These are phyloP conservation scores for Sycophila texana DNA, from an alignment of 2,888 invertebrate species.

Conservation along the genomic window DNA sequence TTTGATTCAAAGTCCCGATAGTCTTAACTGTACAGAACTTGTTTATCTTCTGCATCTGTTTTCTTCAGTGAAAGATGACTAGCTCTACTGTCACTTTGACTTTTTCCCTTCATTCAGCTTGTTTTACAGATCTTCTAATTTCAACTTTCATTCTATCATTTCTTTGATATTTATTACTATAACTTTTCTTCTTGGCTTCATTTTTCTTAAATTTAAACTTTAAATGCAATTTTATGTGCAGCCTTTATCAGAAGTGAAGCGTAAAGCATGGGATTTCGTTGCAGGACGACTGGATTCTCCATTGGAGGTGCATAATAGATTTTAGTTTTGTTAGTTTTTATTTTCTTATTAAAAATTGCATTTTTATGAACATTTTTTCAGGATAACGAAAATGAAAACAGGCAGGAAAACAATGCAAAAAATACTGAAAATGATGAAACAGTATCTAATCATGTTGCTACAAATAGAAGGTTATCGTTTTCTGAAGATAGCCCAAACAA, in stretches of 20 bases:
- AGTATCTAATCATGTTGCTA: slow-evolving; percentile 51
- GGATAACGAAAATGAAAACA: slow-evolving; percentile 8
- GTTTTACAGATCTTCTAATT: too few relatives aligned
- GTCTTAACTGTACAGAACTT: too few relatives aligned
- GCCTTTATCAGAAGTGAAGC: slow-evolving; percentile 73
- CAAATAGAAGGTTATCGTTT: slow-evolving; percentile 67
- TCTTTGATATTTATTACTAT: too few relatives aligned
- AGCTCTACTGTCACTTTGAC: too few relatives aligned
- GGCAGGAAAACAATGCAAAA: slow-evolving; percentile 31
- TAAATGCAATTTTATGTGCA: slow-evolving; percentile 56
- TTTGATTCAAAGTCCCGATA: too few relatives aligned
- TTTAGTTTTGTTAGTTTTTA: background rate
- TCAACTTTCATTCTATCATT: too few relatives aligned
- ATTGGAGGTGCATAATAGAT: background rate
- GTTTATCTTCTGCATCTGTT: too few relatives aligned
- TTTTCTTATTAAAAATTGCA: background rate
- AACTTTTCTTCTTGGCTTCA: too few relatives aligned
- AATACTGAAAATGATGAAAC: slow-evolving; percentile 20
- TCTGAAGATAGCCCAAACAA: slow-evolving; percentile 61
- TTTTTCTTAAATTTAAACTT: slow-evolving; percentile 16
- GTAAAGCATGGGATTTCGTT: slow-evolving; percentile 69
- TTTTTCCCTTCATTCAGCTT: too few relatives aligned
- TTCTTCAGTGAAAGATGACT: too few relatives aligned
- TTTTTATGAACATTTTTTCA: slow-evolving; percentile 6
- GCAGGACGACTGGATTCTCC: slow-evolving; percentile 56